Conservation (phyloP, 2,113 vertebrate genomes). For the Aptenodytes forsteri region DNA sequence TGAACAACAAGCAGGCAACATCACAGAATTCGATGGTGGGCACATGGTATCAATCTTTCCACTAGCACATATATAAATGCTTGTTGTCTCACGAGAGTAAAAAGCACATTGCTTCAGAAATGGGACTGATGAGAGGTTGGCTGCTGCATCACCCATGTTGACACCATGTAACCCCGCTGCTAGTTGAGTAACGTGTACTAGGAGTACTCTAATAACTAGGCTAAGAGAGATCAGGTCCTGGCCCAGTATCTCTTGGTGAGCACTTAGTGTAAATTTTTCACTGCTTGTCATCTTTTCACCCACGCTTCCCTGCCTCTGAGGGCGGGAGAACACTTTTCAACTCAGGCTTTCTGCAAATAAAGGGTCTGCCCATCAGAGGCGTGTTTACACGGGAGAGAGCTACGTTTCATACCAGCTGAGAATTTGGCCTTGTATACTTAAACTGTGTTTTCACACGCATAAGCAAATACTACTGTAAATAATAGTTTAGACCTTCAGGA, state of each 20-base stretch:
- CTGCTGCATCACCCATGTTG: neutral
- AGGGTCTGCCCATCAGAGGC: neutral
- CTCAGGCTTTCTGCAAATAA: neutral
- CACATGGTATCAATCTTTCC: neutral
- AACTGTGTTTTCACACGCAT: neutral
- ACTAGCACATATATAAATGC: neutral
- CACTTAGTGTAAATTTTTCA: neutral
- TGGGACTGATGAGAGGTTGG: neutral
- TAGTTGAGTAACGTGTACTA: neutral
- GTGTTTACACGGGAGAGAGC: neutral
- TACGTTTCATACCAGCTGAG: neutral
- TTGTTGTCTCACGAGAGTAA: neutral
- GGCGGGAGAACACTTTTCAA: neutral
- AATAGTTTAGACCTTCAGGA: neutral
- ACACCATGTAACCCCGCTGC: rapidly evolving
- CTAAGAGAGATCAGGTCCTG: neutral
- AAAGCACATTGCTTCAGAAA: neutral
- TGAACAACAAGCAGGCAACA: neutral
- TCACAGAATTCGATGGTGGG: neutral
- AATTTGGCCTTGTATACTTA: neutral
- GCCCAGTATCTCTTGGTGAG: neutral
- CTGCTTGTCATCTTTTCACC: neutral
- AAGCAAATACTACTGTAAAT: neutral
- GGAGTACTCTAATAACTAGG: too few relatives aligned
- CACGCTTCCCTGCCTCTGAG: neutral